These are phyloP conservation scores for Protobothrops flavoviridis DNA, from an alignment of 2,113 vertebrate genomes.

Conservation along the genomic window DNA sequence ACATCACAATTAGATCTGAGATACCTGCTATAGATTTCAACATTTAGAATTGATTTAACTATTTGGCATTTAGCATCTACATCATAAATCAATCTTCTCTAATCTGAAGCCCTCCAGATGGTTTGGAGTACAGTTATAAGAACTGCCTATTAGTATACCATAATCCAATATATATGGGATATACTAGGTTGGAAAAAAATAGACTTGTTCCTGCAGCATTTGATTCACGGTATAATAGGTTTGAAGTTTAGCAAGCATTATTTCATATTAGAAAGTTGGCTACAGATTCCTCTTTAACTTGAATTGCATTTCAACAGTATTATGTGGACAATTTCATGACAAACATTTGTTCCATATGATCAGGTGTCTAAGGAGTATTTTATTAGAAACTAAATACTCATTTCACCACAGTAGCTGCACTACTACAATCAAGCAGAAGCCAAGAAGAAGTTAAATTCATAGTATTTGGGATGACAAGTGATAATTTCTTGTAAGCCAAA, in stretches of 20 bases:
- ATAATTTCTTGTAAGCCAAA: constrained; percentile 7
- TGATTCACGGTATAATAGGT: not conserved
- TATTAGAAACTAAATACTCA: not conserved
- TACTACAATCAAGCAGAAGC: constrained; percentile 7
- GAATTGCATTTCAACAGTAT: not conserved
- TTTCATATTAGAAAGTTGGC: not conserved
- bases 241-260: not conserved
- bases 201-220: not conserved
- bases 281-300: not conserved
- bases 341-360: not conserved
- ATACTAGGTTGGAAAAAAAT: not conserved
- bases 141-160: no score
- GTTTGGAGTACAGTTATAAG: not conserved
- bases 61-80: not conserved
- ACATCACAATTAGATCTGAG: not conserved
- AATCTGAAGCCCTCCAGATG: not conserved
- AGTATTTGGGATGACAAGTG: not conserved
- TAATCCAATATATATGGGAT: not conserved
- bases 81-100: not conserved
- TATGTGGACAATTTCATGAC: not conserved
- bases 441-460: constrained; percentile 1
- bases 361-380: not conserved
- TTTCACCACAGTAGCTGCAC: not conserved
- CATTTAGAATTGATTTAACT: not conserved
- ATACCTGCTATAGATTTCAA: not conserved